Evolutionary conservation across 2,113 vertebrate species (phyloP).

Genomic region (Centrocercus urophasianus): DNA sequence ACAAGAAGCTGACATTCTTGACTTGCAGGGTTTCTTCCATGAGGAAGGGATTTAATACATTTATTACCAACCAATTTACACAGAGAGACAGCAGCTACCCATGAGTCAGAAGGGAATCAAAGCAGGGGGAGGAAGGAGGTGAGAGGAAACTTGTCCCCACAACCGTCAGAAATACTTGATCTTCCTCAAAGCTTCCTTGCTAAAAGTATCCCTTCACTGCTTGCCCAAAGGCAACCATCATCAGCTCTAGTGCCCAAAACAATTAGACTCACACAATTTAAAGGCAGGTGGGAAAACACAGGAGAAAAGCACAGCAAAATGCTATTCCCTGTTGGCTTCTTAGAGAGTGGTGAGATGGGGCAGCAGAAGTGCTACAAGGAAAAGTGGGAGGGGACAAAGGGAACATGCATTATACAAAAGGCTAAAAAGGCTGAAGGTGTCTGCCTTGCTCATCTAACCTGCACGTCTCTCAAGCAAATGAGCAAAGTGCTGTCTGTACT

Average conservation of each 20-base stretch:
- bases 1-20: background rate
- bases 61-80: background rate
- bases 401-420: background rate
- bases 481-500: slow-evolving; percentile 21
- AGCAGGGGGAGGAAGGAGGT: background rate
- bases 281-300: slow-evolving; percentile 14
- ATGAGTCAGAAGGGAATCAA: background rate
- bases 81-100: background rate
- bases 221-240: background rate
- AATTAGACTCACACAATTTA: background rate
- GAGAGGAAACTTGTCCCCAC: background rate
- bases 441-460: background rate
- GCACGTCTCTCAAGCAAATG: background rate
- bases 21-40: background rate
- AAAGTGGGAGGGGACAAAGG: background rate
- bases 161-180: background rate
- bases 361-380: background rate
- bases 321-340: background rate
- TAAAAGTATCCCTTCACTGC: background rate
- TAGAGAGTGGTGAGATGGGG: background rate
- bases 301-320: slow-evolving; percentile 25
- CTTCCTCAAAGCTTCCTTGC: background rate
- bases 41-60: background rate
- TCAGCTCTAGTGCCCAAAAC: background rate
- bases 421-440: background rate